Evolutionary conservation across 2,797 vertebrate genomes (phyloP), one percentile per base, ranked within the genome.

Genomic region (Hylomyscus alleni): DNA sequence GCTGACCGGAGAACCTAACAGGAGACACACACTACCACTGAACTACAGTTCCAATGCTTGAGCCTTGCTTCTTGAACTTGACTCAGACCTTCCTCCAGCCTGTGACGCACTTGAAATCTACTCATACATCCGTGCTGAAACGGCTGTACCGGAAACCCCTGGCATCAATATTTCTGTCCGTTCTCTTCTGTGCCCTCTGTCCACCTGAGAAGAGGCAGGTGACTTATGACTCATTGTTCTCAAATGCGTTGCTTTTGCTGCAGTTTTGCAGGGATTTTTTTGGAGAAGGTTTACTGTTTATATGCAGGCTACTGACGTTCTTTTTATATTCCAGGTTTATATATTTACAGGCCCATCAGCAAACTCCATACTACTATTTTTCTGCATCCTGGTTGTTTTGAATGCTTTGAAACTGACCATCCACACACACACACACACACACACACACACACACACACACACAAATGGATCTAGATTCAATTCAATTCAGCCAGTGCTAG

Each of bases 181-280:
- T 62, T 91, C 26, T 50, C 95, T 92, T 88, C 83, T 90, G 88
- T 94, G 81, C 80, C 94, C 93, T 97, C 89, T 83, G 95, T 67
- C 73, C 97, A 96, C 95, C 90, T 94, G 89, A 67, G 75, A 82
- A 93, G 81, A 52, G 67, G 69, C 19, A 2, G 14, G 12, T 58
- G 56, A 93, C 94, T 76, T 89, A 50, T 97, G 97, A 97, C 83
- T 98, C 98, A 97, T 69, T 98, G 97, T 98, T 98, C 97, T 94
- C 96, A 96, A 96, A 97, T 93, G 97, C 91, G 90, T 78, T 91
- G 94, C 97, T 98, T 97, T 95, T 93, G 95, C 93, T 95, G 95
- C 97, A 96, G 94, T 97, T 98, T 97, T 96, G 90, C 97, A 97
- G 96, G 97, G 89, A n/a, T 97, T 87, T 78, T 97, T 97, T 98